phyloP scores from a whole-genome alignment of 2,888 invertebrate genomes.

The Metalampra italica region DNA sequence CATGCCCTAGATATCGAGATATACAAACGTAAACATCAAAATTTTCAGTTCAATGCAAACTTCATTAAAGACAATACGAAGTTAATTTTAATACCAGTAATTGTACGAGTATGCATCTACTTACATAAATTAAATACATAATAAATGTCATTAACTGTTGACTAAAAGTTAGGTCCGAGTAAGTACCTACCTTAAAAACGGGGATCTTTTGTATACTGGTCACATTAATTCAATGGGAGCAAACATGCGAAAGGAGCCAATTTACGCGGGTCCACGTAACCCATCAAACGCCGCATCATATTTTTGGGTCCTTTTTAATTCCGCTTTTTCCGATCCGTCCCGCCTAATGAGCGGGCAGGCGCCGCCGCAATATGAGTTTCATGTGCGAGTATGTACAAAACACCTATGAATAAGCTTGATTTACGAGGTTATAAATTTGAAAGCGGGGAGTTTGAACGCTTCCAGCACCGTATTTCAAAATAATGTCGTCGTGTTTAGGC shows the following conservation, averaged over 20 bases:
- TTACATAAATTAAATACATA: too few species aligned
- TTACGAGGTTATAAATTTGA: conserved; percentile 48
- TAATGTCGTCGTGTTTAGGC: conserved; percentile 45
- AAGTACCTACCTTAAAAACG: too few species aligned
- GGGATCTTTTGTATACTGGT: too few species aligned
- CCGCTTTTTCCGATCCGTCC: conserved; percentile 11
- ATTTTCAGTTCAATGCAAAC: too few species aligned
- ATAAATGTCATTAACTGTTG: too few species aligned
- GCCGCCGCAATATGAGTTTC: conserved; percentile 30
- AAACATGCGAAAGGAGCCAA: neutral
- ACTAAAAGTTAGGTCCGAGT: too few species aligned
- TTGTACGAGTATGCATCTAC: too few species aligned
- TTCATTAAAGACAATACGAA: too few species aligned
- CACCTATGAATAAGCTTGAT: conserved; percentile 50
- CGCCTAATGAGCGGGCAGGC: conserved; percentile 21
- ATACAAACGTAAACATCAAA: too few species aligned
- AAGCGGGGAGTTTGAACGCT: conserved; percentile 37
- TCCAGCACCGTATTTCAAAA: conserved; percentile 46
- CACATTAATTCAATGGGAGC: too few species aligned
- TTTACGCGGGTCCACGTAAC: neutral
- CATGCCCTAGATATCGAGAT: too few species aligned
- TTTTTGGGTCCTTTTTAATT: conserved; percentile 11
- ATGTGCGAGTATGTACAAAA: conserved; percentile 42
- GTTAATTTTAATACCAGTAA: too few species aligned
- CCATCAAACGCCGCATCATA: conserved; percentile 6